These are phyloP conservation scores for Pavo muticus DNA, from an alignment of 2,113 vertebrate species.

Conservation along the genomic window DNA sequence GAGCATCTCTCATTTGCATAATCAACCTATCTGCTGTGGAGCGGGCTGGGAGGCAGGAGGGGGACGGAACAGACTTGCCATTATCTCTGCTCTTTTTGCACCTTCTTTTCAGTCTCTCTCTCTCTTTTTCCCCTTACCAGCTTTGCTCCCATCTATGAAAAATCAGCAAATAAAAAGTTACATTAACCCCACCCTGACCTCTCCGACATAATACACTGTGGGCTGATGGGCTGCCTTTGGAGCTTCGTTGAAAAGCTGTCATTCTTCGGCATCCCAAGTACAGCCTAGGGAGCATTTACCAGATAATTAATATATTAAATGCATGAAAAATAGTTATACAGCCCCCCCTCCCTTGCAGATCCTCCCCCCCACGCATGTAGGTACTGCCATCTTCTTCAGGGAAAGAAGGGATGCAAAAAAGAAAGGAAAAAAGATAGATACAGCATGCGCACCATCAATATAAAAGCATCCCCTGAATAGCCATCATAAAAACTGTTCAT, in stretches of 20 bases:
- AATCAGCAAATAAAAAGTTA: conserved; percentile 99
- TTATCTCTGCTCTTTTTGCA: conserved; percentile 77
- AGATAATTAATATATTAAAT: conserved; percentile 99
- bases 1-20: conserved; percentile 39
- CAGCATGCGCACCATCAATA: conserved; percentile 98
- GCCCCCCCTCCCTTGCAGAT: conserved; percentile 75
- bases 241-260: conserved; percentile 95
- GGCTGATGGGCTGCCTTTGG: conserved; percentile 93
- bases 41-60: conserved; percentile 64
- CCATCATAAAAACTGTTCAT: conserved; percentile 99
- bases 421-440: conserved; percentile 88
- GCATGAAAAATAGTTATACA: conserved; percentile 99
- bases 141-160: conserved; percentile 93
- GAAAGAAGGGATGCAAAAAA: conserved; percentile 62
- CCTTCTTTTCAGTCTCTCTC: conserved; percentile 71
- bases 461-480: conserved; percentile 99
- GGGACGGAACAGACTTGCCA: conserved; percentile 56
- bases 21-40: conserved; percentile 47
- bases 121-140: conserved; percentile 75
- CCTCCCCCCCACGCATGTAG: neutral
- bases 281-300: conserved; percentile 99
- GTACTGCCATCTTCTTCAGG: conserved; percentile 80
- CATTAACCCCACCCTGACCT: conserved; percentile 99
- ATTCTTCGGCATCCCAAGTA: conserved; percentile 94
- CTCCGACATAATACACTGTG: conserved; percentile 96